Base-by-base conservation (phyloP, 1,140 invertebrate genomes). In the Campoletis sonorensis region DNA sequence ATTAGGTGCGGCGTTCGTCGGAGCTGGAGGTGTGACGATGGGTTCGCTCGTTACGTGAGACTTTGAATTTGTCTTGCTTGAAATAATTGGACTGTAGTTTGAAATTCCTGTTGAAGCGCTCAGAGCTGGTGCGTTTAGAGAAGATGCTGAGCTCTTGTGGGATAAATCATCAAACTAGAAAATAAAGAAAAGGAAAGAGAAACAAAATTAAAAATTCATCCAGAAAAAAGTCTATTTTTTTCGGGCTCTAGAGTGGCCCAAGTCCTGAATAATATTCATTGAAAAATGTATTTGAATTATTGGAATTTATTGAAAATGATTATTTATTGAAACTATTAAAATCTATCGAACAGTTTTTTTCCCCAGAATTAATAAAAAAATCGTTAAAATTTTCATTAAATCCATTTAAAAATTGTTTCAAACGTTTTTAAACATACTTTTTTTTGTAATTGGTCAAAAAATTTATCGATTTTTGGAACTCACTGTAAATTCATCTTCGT, bases 81-180 rank as follows among this genome's bases (percentile, higher is more conserved):
- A 89, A 11, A 67, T 64, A 30, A 80, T 85, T 4, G 86, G 83
- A n/a, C 78, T 81, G 70, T 79, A 81, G 10, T 80, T 80, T 54
- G 75, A 83, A 21, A 70, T 79, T 37, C 76, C 75, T 18, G 84
- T 84, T 11, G 78, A 27, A 64, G 67, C 58, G 81, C 76, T 61
- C 82, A 76, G 79, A 83, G 86, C 91, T 87, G 90, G 91, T 54
- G 88, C 85, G 89, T 96, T 96, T 3, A 97, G 89, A 16, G 96
- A 97, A 88, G 96, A 97, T 5, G 94, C 95, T 16, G 96, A 97
- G 89, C 96, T 97, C 90, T 97, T 97, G 87, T 97, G 96, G 13
- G 96, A 97, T 51, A 97, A 91, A 89, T 97, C 96, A 90, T 97
- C 97, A 90, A 97, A 96, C 90, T 95, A 82, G 49, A 91, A 92